Evolutionary conservation across 2,113 vertebrate species (phyloP).

Genomic region (Anhinga anhinga): DNA sequence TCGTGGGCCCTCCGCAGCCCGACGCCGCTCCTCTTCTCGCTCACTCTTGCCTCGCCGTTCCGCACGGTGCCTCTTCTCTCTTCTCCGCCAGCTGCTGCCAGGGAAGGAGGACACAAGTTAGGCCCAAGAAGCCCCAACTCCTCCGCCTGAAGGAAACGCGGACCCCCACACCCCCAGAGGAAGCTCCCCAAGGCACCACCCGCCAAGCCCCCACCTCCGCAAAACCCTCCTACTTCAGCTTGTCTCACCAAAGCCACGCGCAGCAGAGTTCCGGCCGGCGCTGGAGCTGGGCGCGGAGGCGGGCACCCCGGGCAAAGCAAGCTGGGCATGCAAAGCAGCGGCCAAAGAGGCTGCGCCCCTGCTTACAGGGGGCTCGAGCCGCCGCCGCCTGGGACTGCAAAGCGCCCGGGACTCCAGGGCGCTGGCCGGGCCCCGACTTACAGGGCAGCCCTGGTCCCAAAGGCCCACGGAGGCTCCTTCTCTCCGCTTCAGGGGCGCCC

Average conservation of each 20-base stretch:
- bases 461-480: background rate
- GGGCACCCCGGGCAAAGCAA: background rate
- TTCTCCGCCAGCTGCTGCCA: background rate
- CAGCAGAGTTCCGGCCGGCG: too few species aligned
- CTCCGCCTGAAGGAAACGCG: too few species aligned
- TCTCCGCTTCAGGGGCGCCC: background rate
- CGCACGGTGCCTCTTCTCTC: rapidly evolving
- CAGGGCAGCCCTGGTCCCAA: background rate
- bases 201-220: too few species aligned
- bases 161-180: too few species aligned
- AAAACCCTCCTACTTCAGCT: background rate
- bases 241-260: background rate
- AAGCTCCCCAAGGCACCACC: too few species aligned
- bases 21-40: background rate
- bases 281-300: background rate
- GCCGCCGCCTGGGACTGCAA: background rate
- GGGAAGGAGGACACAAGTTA: background rate
- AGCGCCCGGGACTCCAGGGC: background rate
- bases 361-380: background rate
- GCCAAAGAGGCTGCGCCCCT: background rate
- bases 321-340: background rate
- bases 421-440: background rate
- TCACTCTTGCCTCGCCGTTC: too few species aligned
- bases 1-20: too few species aligned
- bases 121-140: background rate